Conservation (phyloP, 2,888 invertebrate species). For the Rapana venosa region DNA sequence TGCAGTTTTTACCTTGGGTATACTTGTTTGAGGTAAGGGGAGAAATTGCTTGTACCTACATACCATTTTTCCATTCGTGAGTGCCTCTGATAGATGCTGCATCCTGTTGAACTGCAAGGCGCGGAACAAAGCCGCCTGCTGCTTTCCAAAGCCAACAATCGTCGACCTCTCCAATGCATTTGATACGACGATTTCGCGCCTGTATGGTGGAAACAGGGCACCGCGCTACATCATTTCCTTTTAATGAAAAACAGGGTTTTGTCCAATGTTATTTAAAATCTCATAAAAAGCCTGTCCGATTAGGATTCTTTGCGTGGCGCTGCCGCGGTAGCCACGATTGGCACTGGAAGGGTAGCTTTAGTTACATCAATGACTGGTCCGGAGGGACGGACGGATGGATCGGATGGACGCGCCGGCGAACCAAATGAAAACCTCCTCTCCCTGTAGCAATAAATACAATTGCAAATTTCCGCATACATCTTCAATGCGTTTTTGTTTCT, state of each 20-base stretch:
- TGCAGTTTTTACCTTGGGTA: too few relatives aligned
- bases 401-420: background rate
- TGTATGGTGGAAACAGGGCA: background rate
- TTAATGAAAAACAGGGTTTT: background rate
- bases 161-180: background rate
- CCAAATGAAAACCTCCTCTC: background rate
- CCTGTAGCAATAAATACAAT: constrained; percentile 10
- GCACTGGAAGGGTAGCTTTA: background rate
- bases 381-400: background rate
- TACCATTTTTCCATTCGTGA: too few relatives aligned
- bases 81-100: too few relatives aligned
- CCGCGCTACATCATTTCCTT: constrained; percentile 9
- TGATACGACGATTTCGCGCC: background rate
- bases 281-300: background rate
- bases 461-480: constrained; percentile 22
- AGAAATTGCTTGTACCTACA: too few relatives aligned
- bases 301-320: background rate
- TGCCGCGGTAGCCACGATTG: background rate
- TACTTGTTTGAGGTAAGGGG: too few relatives aligned
- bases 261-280: constrained; percentile 19
- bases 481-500: background rate
- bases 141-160: background rate
- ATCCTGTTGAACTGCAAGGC: too few relatives aligned
- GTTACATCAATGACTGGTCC: background rate
- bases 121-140: background rate